Evolutionary conservation across 2,888 invertebrate genomes (phyloP).

Genomic region (Amblyjoppa proteus): DNA sequence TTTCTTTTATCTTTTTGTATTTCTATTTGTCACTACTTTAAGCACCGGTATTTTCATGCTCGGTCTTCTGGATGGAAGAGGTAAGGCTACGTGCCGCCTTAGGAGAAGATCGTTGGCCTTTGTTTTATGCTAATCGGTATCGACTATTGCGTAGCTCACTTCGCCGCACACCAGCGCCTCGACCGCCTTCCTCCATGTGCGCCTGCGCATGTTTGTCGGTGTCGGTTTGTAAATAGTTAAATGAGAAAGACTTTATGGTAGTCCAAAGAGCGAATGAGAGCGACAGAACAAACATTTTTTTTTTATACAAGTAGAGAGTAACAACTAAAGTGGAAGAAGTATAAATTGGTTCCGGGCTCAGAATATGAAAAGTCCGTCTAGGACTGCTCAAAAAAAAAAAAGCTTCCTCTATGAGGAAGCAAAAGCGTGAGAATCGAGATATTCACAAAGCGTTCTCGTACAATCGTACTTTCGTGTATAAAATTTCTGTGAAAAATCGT

Average conservation of each 20-base stretch:
- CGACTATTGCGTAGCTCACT: constrained; percentile 32
- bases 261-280: background rate
- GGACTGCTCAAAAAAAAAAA: background rate
- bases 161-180: constrained; percentile 4
- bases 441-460: too few relatives aligned
- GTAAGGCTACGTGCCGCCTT: background rate
- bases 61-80: background rate
- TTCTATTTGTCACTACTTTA: background rate
- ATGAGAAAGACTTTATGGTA: background rate
- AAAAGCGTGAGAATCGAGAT: too few relatives aligned
- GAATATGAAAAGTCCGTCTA: background rate
- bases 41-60: background rate
- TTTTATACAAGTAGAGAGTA: background rate
- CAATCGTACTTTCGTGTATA: too few relatives aligned
- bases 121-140: constrained; percentile 49
- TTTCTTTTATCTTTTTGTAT: background rate
- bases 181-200: background rate
- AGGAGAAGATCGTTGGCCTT: constrained; percentile 47
- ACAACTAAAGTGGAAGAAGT: constrained; percentile 24
- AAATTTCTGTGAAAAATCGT: too few relatives aligned
- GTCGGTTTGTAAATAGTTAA: background rate
- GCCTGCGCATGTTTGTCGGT: background rate
- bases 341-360: background rate
- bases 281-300: background rate
- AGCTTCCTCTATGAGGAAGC: too few relatives aligned